phyloP scores from a whole-genome alignment of 1,140 invertebrate species.

The Macrobrachium rosenbergii region DNA sequence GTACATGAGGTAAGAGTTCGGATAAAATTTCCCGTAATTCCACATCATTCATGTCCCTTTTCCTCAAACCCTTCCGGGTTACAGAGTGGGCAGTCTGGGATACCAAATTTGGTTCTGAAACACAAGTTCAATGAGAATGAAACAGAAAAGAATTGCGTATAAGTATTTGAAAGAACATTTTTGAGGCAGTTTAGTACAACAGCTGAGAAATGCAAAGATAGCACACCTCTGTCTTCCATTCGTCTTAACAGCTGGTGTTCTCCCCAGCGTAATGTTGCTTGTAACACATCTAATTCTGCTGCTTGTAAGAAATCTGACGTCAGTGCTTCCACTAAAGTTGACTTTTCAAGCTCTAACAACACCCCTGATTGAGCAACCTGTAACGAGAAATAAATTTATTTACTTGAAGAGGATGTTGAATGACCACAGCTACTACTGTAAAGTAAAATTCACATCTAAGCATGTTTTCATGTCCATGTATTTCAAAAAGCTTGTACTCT shows the following conservation, averaged over 20 bases:
- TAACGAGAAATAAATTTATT: conserved; percentile 68
- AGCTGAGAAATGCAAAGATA: too few species aligned
- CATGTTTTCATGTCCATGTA: too few species aligned
- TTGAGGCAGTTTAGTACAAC: neutral
- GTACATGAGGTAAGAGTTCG: conserved; percentile 84
- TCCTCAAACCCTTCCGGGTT: conserved; percentile 76
- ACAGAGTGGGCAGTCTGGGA: conserved; percentile 93
- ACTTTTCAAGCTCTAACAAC: conserved; percentile 84
- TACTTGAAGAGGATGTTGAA: too few species aligned
- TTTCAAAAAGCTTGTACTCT: too few species aligned
- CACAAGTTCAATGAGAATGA: neutral
- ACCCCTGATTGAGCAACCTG: conserved; percentile 76
- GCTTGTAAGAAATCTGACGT: conserved; percentile 92
- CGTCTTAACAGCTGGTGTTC: conserved; percentile 85
- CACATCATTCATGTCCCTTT: conserved; percentile 81
- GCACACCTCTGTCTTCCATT: conserved; percentile 83
- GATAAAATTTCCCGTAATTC: conserved; percentile 89
- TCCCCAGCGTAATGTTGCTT: conserved; percentile 91
- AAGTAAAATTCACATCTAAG: too few species aligned
- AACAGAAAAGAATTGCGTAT: neutral
- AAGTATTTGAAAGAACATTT: conserved; percentile 22
- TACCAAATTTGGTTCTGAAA: conserved; percentile 87
- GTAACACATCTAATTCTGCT: conserved; percentile 88
- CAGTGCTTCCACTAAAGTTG: conserved; percentile 84
- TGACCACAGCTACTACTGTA: too few species aligned